Evolutionary conservation across 1,140 invertebrate species (phyloP).

Genomic region (Oedothorax gibbosus): DNA sequence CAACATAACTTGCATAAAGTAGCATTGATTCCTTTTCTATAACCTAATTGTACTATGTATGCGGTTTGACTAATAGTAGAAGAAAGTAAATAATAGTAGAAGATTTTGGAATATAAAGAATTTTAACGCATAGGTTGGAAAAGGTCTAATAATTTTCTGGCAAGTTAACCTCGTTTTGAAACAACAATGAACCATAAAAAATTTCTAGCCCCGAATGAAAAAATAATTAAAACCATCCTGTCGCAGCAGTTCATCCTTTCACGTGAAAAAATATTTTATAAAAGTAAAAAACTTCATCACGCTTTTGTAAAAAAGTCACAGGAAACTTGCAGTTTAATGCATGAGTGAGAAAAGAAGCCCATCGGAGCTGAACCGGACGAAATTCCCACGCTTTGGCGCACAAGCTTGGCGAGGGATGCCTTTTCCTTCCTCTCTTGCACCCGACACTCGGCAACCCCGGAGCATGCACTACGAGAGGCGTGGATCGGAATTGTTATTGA

Average conservation of each 20-base stretch:
- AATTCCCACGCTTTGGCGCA: slow-evolving; percentile 51
- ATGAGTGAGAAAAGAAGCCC: too few species aligned
- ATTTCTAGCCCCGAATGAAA: not conserved
- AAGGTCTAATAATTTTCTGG: too few species aligned
- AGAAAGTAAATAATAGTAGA: too few species aligned
- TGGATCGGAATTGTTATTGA: slow-evolving; percentile 47
- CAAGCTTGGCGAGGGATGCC: slow-evolving; percentile 1
- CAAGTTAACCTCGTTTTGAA: too few species aligned
- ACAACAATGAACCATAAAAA: not conserved
- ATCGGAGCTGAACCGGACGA: too few species aligned
- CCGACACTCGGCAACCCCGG: slow-evolving; percentile 15
- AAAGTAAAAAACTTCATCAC: not conserved
- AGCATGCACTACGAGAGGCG: not conserved
- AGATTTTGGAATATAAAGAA: too few species aligned
- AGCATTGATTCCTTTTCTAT: too few species aligned
- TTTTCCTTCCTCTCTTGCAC: not conserved
- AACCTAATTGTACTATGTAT: too few species aligned
- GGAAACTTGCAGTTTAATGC: not conserved
- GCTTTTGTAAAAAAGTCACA: not conserved
- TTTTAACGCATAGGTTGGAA: too few species aligned
- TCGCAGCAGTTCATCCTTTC: not conserved
- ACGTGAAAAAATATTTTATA: slow-evolving; percentile 30
- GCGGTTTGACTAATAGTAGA: too few species aligned
- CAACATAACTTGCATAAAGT: too few species aligned
- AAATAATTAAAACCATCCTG: too few species aligned